These are phyloP conservation scores for Leptocoma aspasia DNA, from an alignment of 2,113 vertebrate genomes.

Conservation along the genomic window DNA sequence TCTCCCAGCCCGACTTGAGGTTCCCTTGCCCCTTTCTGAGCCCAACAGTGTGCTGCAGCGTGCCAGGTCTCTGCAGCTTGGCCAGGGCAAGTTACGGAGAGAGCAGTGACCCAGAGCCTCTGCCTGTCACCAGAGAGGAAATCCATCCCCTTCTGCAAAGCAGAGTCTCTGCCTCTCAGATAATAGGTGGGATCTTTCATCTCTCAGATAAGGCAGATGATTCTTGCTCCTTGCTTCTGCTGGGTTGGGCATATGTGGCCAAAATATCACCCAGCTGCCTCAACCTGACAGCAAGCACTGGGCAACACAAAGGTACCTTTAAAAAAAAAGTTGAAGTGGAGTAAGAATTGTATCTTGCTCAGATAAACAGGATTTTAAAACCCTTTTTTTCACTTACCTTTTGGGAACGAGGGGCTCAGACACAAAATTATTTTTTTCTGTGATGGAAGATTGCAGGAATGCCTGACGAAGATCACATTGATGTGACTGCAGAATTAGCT, in stretches of 20 bases:
- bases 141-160: background rate
- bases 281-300: background rate
- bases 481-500: background rate
- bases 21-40: background rate
- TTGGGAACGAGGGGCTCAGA: background rate
- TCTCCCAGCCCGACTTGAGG: background rate
- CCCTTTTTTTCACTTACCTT: background rate
- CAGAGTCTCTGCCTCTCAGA: background rate
- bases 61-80: accelerated
- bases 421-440: background rate
- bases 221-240: background rate
- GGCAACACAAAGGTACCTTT: background rate
- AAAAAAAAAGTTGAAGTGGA: background rate
- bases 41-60: accelerated
- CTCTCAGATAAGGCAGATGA: background rate
- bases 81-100: accelerated
- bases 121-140: background rate
- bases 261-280: background rate
- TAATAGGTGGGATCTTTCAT: background rate
- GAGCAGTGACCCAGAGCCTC: background rate
- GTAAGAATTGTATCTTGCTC: background rate
- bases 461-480: background rate
- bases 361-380: background rate
- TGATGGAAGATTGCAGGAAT: background rate
- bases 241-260: background rate